A percentile compares a stretch with the other conserved stretches of the same genome.
Evolutionary conservation across 2,888 invertebrate genomes (phyloP).

Genomic region (Conomelus anceps): DNA sequence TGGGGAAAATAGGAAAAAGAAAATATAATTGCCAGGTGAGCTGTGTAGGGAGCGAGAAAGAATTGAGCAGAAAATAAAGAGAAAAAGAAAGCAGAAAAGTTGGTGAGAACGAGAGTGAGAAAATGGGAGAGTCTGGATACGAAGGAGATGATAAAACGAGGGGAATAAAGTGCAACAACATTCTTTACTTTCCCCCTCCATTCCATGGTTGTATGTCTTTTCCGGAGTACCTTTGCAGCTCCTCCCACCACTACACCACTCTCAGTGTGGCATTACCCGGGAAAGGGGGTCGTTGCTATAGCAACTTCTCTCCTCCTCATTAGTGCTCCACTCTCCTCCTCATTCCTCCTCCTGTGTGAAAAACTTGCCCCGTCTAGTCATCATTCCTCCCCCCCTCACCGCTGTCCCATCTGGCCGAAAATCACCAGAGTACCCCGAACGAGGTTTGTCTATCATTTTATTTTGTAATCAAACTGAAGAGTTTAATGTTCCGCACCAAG

Average conservation of each 20-base stretch:
- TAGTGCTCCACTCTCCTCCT: slow-evolving; percentile 9
- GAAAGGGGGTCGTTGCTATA: slow-evolving; percentile 30
- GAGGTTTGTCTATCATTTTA: background rate
- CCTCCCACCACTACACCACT: slow-evolving; percentile 22
- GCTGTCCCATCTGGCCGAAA: background rate
- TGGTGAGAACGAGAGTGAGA: background rate
- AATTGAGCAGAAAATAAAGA: no score
- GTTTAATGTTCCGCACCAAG: background rate
- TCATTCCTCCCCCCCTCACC: background rate
- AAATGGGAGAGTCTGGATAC: no score
- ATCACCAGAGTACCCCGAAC: background rate
- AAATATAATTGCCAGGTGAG: background rate
- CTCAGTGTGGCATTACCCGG: slow-evolving; percentile 19
- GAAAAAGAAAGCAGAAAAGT: no score
- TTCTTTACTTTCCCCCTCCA: background rate
- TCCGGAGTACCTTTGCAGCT: slow-evolving; percentile 10
- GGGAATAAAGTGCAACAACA: background rate
- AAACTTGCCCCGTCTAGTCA: background rate
- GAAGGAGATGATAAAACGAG: background rate
- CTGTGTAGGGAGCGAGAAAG: background rate
- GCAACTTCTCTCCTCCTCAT: slow-evolving; percentile 23
- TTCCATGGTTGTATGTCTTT: background rate
- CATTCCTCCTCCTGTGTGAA: background rate
- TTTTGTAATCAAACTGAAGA: background rate
- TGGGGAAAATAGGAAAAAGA: background rate